Evolutionary conservation across 2,888 invertebrate genomes (phyloP), one percentile per base, ranked within the genome.

Genomic region (Tinea trinotella): DNA sequence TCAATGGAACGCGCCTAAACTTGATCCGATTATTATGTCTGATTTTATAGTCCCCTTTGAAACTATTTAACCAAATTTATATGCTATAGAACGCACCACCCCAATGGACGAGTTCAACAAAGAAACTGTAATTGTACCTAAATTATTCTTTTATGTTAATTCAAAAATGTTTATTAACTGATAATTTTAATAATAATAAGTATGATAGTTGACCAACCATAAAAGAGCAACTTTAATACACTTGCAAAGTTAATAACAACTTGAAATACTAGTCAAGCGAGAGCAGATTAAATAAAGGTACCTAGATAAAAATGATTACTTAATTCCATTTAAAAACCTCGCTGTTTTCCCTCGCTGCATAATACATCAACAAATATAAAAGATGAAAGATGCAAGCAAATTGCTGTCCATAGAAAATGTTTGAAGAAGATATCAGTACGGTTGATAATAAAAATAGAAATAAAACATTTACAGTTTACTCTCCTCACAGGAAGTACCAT

Each of bases 1-100:
- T 58, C 58, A 60, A 61, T 64, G 59, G 55, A 57, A 57, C 55
- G 59, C 57, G 30, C 22, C 17, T 52, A 56, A 48, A 52, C 24
- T 24, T 55, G 22, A 57, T 58, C 53, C 48, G 59, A 58, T 57
- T 57, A 57, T 54, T 54, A n/a, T 34, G 30, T 48, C 40, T 40
- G 15, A 15, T 40, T 40, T 40, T 40, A 13, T n/a, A 15, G 10
- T 40, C 7, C 35, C 12, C 40, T 40, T 12, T 30, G 13, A 15
- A 40, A 40, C n/a, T 15, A 15, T 40, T 40, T 15, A 40, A 40
- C 40, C n/a, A 2, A 30, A 7, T 30, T 30, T 30, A 2, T 22
- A 22, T 30, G 22, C 22, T 22, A 7, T 22, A 22, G 22, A 22
- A 22, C 7, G 7, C 22, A 22, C 22, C 7, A 22, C 22, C 22